Evolutionary conservation across 2,113 vertebrate species (phyloP).

Genomic region (Mystacornis crossleyi): DNA sequence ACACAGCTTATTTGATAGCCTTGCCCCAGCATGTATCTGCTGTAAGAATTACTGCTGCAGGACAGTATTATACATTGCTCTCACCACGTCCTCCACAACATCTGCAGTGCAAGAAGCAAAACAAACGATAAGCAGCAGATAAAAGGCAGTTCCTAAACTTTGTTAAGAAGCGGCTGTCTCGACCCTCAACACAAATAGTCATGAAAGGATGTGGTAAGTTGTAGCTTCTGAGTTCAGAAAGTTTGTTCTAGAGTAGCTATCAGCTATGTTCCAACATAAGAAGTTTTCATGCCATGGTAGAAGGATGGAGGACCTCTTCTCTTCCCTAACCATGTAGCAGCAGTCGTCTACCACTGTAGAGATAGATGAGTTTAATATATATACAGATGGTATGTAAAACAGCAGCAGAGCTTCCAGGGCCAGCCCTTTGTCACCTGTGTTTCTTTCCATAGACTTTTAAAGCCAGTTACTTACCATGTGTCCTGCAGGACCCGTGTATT

Average conservation of each 20-base stretch:
- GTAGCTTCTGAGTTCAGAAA: neutral
- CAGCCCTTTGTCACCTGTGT: neutral
- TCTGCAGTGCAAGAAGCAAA: neutral
- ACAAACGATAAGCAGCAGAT: neutral
- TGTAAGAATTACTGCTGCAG: neutral
- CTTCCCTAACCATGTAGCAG: fast-evolving
- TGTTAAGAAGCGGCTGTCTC: neutral
- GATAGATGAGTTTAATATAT: neutral
- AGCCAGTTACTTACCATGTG: neutral
- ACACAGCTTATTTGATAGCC: neutral
- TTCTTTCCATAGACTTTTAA: neutral
- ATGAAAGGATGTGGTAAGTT: neutral
- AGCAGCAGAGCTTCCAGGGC: neutral
- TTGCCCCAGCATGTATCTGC: neutral
- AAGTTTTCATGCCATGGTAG: neutral
- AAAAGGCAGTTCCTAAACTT: neutral
- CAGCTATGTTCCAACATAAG: neutral
- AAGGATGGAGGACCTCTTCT: neutral
- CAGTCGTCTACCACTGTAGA: fast-evolving
- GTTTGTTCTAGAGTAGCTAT: neutral
- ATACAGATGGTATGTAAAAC: fast-evolving
- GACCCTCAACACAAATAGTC: neutral
- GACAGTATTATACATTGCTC: neutral
- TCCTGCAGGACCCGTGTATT: neutral
- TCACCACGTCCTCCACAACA: neutral